Percentiles rank a stretch among this genome's conserved stretches.
Evolutionary conservation across 2,797 vertebrate genomes (phyloP).

Genomic region (Sebastes diploproa): DNA sequence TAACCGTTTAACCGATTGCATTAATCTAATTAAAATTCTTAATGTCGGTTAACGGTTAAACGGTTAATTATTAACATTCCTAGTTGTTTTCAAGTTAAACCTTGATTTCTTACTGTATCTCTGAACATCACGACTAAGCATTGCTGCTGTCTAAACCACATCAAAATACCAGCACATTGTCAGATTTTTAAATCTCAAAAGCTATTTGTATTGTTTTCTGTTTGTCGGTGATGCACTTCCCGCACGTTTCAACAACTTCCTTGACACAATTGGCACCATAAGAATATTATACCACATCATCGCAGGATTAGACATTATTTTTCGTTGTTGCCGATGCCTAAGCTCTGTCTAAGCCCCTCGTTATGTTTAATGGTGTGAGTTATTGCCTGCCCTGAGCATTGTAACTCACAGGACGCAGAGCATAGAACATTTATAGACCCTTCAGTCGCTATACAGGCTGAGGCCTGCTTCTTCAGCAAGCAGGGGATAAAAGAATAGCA

Average conservation of each 20-base stretch:
- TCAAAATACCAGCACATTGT: no score
- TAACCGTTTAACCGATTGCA: no score
- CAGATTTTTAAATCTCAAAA: not conserved
- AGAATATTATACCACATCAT: conserved; percentile 58
- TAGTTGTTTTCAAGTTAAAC: not conserved
- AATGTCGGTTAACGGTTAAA: accelerated
- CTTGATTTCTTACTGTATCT: not conserved
- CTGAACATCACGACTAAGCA: no score
- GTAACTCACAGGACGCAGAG: conserved; percentile 78
- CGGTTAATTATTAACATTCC: no score
- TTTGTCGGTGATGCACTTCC: not conserved
- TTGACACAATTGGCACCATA: not conserved
- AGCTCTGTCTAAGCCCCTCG: conserved; percentile 73
- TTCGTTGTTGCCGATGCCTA: conserved; percentile 70
- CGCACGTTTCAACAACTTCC: not conserved
- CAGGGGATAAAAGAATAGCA: conserved; percentile 48
- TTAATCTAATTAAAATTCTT: no score
- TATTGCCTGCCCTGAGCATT: conserved; percentile 80
- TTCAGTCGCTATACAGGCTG: conserved; percentile 63
- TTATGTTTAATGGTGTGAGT: conserved; percentile 86
- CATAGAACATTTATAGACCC: conserved; percentile 78
- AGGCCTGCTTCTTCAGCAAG: conserved; percentile 53
- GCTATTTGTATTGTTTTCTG: not conserved
- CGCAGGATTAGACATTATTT: conserved; percentile 73
- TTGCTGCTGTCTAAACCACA: no score